Evolutionary conservation across 2,888 invertebrate species (phyloP).

Genomic region (Cephalotes varians): DNA sequence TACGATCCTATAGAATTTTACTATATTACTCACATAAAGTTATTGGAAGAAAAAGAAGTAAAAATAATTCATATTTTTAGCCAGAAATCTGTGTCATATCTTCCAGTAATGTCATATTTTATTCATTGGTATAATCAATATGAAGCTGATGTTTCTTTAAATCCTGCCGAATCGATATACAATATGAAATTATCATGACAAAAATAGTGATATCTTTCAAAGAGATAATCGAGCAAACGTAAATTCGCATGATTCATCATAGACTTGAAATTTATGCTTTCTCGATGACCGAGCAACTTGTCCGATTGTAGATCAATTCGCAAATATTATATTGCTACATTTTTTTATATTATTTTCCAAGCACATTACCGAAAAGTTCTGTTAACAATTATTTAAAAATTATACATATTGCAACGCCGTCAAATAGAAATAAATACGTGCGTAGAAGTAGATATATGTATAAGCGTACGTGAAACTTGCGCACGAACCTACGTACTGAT

Average conservation of each 20-base stretch:
- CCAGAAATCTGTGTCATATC: conserved; percentile 26
- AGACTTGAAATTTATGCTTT: background rate
- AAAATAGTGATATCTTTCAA: conserved; percentile 29
- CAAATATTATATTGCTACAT: conserved; percentile 1
- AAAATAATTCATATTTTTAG: conserved; percentile 38
- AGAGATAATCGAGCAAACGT: background rate
- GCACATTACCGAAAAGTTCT: background rate
- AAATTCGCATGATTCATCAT: conserved; percentile 16
- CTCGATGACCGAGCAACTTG: background rate
- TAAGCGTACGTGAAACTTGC: conserved; percentile 58
- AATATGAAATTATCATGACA: conserved; percentile 6
- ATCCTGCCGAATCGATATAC: conserved; percentile 18
- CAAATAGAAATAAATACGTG: background rate
- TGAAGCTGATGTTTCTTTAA: conserved; percentile 51
- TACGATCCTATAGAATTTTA: background rate
- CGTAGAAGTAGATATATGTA: background rate
- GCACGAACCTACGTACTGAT: conserved; percentile 61
- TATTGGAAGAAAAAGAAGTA: background rate
- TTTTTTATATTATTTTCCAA: background rate
- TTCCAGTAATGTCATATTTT: conserved; percentile 15
- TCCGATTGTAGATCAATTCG: background rate
- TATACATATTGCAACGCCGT: background rate
- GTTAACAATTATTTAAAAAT: conserved; percentile 15
- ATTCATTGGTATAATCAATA: conserved; percentile 57
- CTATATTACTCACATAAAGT: background rate